A percentile compares a stretch with the other conserved stretches of the same genome.
Conservation (phyloP, 2,888 invertebrate genomes). For the Limnephilus rhombicus region DNA sequence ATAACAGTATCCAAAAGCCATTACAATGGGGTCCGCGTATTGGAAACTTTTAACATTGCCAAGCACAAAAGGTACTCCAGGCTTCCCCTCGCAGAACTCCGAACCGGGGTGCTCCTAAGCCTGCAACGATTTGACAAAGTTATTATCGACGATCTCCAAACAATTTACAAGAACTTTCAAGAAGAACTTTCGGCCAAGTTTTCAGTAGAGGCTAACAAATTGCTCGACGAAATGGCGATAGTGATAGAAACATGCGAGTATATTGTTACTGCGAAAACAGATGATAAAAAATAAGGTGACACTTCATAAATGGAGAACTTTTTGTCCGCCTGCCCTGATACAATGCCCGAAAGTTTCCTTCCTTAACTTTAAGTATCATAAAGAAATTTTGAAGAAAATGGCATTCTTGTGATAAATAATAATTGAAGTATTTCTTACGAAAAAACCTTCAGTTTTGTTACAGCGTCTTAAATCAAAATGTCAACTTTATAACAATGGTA, state of each 20-base stretch:
- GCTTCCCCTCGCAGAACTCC: constrained; percentile 22
- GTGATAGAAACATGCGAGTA: constrained; percentile 32
- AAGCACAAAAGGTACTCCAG: constrained; percentile 60
- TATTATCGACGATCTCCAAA: constrained; percentile 65
- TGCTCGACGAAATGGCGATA: constrained; percentile 54
- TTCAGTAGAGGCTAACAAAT: constrained; percentile 48
- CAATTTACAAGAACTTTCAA: constrained; percentile 59
- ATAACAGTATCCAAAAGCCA: constrained; percentile 58
- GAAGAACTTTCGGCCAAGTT: constrained; percentile 53
- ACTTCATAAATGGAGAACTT: constrained; percentile 46
- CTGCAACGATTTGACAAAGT: constrained; percentile 65
- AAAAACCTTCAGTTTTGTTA: not conserved
- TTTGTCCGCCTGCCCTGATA: constrained; percentile 16
- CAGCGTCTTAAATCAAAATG: not conserved
- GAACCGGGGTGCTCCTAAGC: constrained; percentile 51
- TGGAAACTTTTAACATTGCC: constrained; percentile 63
- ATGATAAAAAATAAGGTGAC: constrained; percentile 44
- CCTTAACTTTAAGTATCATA: not conserved
- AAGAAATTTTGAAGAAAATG: constrained; percentile 19
- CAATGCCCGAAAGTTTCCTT: constrained; percentile 20
- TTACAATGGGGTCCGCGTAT: constrained; percentile 52
- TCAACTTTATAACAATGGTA: not conserved
- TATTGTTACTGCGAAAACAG: constrained; percentile 44
- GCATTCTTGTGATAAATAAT: constrained; percentile 1
- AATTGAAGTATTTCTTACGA: not conserved